These are phyloP conservation scores for Enteromius viviparus DNA, from an alignment of 2,797 vertebrate species.

Conservation along the genomic window DNA sequence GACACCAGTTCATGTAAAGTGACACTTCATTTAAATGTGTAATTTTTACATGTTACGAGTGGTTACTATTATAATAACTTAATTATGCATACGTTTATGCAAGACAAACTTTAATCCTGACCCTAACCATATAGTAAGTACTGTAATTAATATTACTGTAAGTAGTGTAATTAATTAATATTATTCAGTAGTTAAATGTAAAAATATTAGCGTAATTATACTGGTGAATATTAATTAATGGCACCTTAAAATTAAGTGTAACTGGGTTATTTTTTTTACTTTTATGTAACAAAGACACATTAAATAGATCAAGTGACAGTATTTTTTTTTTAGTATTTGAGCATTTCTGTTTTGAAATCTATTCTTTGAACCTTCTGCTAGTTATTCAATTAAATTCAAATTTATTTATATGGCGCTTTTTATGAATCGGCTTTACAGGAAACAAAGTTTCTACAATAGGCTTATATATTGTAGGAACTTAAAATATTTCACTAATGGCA, in stretches of 20 bases:
- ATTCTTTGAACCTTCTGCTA: not conserved
- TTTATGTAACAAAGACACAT: too few relatives aligned
- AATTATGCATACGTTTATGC: not conserved
- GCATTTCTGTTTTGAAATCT: not conserved
- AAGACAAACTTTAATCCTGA: not conserved
- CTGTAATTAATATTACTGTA: too few relatives aligned
- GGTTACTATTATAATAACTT: not conserved
- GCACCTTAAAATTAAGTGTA: too few relatives aligned
- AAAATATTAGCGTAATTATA: not conserved
- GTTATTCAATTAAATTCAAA: too few relatives aligned
- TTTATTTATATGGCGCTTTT: too few relatives aligned
- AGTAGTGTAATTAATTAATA: not conserved
- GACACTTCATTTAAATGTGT: not conserved
- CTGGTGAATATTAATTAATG: too few relatives aligned
- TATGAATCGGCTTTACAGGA: too few relatives aligned
- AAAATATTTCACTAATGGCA: too few relatives aligned
- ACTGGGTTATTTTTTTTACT: too few relatives aligned
- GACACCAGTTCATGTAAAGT: not conserved
- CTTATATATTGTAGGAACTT: too few relatives aligned
- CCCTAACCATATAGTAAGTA: not conserved
- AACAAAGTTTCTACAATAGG: too few relatives aligned
- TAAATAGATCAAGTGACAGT: too few relatives aligned
- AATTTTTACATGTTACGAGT: not conserved
- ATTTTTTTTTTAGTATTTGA: not conserved
- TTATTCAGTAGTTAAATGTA: not conserved